Conservation (phyloP, 2,797 vertebrate genomes). For the Poecile montanus region DNA sequence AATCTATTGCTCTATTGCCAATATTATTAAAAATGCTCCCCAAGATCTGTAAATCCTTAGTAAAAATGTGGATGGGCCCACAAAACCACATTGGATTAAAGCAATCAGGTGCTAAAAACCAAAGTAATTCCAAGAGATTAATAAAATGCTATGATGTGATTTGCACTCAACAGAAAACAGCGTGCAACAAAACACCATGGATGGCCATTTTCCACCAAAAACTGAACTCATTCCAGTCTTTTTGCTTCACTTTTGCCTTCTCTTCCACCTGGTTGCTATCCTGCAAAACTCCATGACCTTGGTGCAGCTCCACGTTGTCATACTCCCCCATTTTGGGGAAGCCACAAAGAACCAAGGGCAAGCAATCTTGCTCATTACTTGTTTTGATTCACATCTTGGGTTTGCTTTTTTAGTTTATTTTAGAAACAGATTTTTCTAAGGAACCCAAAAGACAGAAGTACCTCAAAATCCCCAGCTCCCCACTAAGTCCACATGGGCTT, state of each 20-base stretch:
- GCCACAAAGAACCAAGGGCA: not conserved
- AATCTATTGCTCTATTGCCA: not conserved
- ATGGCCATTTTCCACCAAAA: not conserved
- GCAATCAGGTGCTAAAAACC: not conserved
- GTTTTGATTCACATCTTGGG: not conserved
- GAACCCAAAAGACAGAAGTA: not conserved
- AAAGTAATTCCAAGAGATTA: not conserved
- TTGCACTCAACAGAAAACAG: not conserved
- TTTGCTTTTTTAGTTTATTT: not conserved
- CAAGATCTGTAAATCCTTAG: not conserved
- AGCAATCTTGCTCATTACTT: not conserved
- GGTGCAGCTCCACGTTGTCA: not conserved
- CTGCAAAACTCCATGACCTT: not conserved
- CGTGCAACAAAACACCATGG: rapidly evolving
- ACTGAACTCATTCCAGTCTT: not conserved
- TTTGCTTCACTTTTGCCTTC: not conserved
- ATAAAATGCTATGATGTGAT: not conserved
- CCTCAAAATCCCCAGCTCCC: not conserved
- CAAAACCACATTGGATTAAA: not conserved
- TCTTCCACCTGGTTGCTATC: not conserved
- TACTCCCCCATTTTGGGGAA: rapidly evolving
- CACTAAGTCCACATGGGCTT: not conserved
- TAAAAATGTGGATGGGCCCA: not conserved
- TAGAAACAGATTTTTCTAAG: not conserved
- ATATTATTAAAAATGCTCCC: not conserved